A percentile compares a stretch with the other conserved stretches of the same genome.
phyloP scores from a whole-genome alignment of 2,888 invertebrate species.

The Zeuzera pyrina region DNA sequence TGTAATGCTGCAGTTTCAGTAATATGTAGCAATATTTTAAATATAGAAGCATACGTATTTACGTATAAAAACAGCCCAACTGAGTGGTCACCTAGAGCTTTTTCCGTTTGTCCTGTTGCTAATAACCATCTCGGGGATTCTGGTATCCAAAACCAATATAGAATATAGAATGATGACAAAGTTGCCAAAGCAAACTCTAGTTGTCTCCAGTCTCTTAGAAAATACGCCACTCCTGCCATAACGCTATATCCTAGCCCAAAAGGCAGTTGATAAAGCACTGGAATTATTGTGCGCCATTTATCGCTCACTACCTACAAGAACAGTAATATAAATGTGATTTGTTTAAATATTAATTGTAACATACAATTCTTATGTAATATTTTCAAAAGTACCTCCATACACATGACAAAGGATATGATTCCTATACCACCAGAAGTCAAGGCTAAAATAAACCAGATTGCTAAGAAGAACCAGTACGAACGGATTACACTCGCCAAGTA shows the following conservation, averaged over 20 bases:
- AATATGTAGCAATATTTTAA: background rate
- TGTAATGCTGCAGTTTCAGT: background rate
- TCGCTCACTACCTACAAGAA: slow-evolving; percentile 67
- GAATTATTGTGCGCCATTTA: slow-evolving; percentile 73
- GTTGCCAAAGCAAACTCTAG: slow-evolving; percentile 70
- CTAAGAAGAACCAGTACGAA: slow-evolving; percentile 66
- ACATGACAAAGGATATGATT: slow-evolving; percentile 77
- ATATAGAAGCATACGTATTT: background rate
- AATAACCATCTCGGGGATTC: slow-evolving; percentile 78
- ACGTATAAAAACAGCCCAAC: too few species aligned
- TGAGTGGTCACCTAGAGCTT: slow-evolving; percentile 52
- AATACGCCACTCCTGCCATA: slow-evolving; percentile 72
- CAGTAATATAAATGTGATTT: background rate
- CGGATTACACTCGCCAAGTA: slow-evolving; percentile 67
- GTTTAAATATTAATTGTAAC: too few species aligned
- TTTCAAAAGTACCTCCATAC: slow-evolving; percentile 61
- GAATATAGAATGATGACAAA: slow-evolving; percentile 61
- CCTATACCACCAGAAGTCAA: slow-evolving; percentile 76
- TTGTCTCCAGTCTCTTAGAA: slow-evolving; percentile 74
- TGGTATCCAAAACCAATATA: slow-evolving; percentile 64
- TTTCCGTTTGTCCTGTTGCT: slow-evolving; percentile 61
- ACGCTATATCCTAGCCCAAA: slow-evolving; percentile 74
- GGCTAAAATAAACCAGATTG: slow-evolving; percentile 70
- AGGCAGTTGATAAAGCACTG: slow-evolving; percentile 76
- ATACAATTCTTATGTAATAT: background rate